These are phyloP conservation scores for Plagiodera versicolora DNA, from an alignment of 2,888 invertebrate genomes.

Conservation along the genomic window DNA sequence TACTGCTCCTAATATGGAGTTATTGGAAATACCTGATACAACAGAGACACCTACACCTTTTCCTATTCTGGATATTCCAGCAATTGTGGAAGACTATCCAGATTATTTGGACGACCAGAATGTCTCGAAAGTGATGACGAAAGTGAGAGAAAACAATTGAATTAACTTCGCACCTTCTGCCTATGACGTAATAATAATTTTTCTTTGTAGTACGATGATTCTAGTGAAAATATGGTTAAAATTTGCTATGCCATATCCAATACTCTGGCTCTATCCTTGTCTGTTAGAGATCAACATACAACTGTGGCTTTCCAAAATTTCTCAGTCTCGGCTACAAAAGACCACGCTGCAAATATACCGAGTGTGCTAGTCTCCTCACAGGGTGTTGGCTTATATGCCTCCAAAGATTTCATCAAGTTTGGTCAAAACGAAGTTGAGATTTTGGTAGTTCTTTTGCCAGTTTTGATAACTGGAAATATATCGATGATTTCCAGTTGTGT, in stretches of 20 bases:
- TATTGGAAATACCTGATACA: constrained; percentile 9
- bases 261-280: constrained; percentile 5
- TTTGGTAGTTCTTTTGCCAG: constrained; percentile 20
- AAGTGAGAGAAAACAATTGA: constrained; percentile 4
- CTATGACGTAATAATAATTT: too few species aligned
- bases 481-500: too few species aligned
- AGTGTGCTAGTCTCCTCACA: constrained; percentile 13
- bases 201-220: constrained; percentile 19
- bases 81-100: constrained; percentile 26
- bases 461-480: too few species aligned
- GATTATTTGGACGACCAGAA: constrained; percentile 30
- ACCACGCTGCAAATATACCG: constrained; percentile 11
- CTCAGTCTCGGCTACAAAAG: constrained; percentile 13
- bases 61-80: constrained; percentile 19
- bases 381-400: constrained; percentile 8
- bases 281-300: constrained; percentile 6
- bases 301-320: neutral
- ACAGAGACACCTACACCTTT: constrained; percentile 16
- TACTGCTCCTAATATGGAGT: constrained; percentile 12
- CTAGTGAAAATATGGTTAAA: constrained; percentile 14
- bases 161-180: too few species aligned
- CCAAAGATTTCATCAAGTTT: constrained; percentile 16
- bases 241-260: constrained; percentile 14
- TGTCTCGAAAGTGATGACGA: constrained; percentile 13
- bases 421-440: constrained; percentile 16